phyloP scores from a whole-genome alignment of 1,140 invertebrate genomes.

The Cydia splendana region DNA sequence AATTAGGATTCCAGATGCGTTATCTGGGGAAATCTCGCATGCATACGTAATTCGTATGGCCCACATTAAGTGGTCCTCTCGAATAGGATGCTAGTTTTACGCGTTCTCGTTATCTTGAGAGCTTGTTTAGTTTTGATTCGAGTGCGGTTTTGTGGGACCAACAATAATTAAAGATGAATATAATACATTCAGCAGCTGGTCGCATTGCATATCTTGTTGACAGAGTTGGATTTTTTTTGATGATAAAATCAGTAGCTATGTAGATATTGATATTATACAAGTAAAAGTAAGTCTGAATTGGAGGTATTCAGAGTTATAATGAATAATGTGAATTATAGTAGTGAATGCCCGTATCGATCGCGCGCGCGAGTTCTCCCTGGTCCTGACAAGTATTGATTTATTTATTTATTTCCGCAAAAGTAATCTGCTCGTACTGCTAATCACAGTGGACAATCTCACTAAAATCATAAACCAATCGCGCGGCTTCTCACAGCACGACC shows the following conservation, averaged over 20 bases:
- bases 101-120: conserved; percentile 33
- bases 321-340: neutral
- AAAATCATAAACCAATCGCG: conserved; percentile 68
- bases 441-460: conserved; percentile 34
- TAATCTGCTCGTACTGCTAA: conserved; percentile 17
- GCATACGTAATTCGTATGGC: conserved; percentile 29
- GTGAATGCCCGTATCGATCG: neutral
- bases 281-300: neutral
- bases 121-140: conserved; percentile 20
- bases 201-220: neutral
- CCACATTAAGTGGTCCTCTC: conserved; percentile 13
- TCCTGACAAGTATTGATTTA: conserved; percentile 4
- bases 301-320: neutral
- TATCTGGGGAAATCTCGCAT: conserved; percentile 36
- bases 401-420: conserved; percentile 25
- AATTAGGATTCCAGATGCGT: conserved; percentile 46
- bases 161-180: neutral
- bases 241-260: neutral
- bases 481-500: conserved; percentile 64
- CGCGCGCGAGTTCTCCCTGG: neutral
- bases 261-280: neutral
- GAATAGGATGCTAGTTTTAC: conserved; percentile 16
- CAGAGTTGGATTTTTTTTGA: neutral
- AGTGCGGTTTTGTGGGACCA: conserved; percentile 4
- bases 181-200: neutral